A percentile compares a stretch with the other conserved stretches of the same genome.
Evolutionary conservation across 2,113 vertebrate genomes (phyloP).

Genomic region (Chroicocephalus ridibundus): DNA sequence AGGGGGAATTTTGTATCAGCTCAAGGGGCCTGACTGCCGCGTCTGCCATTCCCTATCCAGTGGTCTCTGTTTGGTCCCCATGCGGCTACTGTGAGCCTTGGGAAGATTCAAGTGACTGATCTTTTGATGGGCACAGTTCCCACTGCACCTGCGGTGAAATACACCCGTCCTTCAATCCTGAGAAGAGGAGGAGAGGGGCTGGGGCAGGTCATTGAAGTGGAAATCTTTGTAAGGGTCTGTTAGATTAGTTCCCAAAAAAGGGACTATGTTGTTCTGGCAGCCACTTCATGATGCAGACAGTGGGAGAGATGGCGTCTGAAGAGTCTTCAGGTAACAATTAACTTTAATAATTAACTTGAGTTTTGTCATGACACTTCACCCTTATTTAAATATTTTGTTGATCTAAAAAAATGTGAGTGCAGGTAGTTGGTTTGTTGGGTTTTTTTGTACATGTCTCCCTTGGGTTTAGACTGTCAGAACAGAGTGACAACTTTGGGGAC

Average conservation of each 20-base stretch:
- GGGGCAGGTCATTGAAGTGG: background rate
- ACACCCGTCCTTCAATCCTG: background rate
- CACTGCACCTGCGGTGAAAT: background rate
- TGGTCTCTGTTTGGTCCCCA: background rate
- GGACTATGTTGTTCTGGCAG: background rate
- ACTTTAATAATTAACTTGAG: background rate
- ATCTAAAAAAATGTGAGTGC: background rate
- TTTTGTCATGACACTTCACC: background rate
- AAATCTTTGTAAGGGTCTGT: background rate
- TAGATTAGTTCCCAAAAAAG: background rate
- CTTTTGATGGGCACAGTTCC: background rate
- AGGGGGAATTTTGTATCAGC: background rate
- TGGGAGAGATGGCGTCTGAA: background rate
- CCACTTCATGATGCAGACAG: background rate
- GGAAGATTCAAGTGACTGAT: background rate
- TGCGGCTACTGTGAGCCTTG: background rate
- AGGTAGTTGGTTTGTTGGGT: background rate
- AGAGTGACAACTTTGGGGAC: background rate
- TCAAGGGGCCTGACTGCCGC: fast-evolving
- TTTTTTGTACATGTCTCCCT: background rate
- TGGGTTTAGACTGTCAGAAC: background rate
- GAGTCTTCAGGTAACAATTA: background rate
- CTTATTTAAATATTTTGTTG: background rate
- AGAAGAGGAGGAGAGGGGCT: background rate
- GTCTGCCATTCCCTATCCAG: background rate